Evolutionary conservation across 1,140 invertebrate genomes (phyloP).

Genomic region (Wiebesia pumilae): DNA sequence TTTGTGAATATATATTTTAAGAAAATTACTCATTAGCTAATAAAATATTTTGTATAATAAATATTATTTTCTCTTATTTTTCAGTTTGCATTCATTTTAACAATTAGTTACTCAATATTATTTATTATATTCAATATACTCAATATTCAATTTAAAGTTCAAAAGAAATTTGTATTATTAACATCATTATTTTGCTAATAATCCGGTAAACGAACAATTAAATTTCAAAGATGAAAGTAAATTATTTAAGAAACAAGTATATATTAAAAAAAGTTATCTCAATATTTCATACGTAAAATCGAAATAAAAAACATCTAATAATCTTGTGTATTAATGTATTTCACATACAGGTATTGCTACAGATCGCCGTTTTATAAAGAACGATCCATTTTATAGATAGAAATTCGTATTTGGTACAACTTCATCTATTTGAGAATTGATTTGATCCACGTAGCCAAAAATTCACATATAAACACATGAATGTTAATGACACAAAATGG

Average conservation of each 20-base stretch:
- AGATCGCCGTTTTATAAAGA: background rate
- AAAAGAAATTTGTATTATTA: background rate
- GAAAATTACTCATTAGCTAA: too few species aligned
- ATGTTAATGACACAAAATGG: constrained; percentile 18
- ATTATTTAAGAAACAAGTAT: too few species aligned
- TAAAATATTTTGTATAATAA: too few species aligned
- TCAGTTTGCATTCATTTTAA: too few species aligned
- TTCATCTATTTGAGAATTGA: background rate
- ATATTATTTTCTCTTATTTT: background rate
- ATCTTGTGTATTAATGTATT: background rate
- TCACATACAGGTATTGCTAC: background rate
- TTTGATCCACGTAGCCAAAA: background rate
- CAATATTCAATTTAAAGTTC: background rate
- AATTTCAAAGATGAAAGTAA: too few species aligned
- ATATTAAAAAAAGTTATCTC: too few species aligned
- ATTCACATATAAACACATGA: constrained; percentile 17
- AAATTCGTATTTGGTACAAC: background rate
- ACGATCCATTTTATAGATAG: background rate
- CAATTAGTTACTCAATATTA: too few species aligned
- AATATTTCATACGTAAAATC: background rate
- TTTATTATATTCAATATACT: too few species aligned
- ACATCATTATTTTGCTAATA: too few species aligned
- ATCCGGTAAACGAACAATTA: too few species aligned
- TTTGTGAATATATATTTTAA: too few species aligned
- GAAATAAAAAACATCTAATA: background rate